A percentile compares a stretch with the other conserved stretches of the same genome.
Conservation (phyloP, 2,888 invertebrate genomes). For the Frankliniella intonsa region DNA sequence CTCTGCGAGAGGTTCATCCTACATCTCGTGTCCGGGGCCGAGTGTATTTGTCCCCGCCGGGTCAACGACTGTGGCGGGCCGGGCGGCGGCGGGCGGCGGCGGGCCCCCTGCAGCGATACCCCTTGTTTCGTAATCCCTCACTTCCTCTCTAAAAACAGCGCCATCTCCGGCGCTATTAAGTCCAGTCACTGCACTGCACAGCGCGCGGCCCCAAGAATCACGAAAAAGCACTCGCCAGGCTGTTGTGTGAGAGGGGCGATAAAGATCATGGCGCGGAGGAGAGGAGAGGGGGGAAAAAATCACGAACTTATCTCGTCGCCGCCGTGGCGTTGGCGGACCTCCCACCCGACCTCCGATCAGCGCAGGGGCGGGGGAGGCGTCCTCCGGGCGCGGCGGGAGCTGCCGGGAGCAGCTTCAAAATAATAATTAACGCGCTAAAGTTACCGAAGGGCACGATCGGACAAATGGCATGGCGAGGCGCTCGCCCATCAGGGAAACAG, state of each 20-base stretch:
- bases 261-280: neutral
- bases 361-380: neutral
- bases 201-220: neutral
- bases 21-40: too few relatives aligned
- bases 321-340: neutral
- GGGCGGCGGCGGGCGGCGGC: neutral
- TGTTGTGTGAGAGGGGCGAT: neutral
- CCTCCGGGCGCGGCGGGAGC: too few relatives aligned
- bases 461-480: too few relatives aligned
- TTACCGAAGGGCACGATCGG: too few relatives aligned
- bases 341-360: neutral
- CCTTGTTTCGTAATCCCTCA: neutral
- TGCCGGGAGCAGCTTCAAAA: too few relatives aligned
- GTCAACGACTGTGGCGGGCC: neutral
- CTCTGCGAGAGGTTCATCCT: too few relatives aligned
- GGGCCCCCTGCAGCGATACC: neutral
- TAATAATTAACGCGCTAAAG: too few relatives aligned
- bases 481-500: too few relatives aligned
- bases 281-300: conserved; percentile 7
- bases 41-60: neutral
- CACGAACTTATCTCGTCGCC: neutral
- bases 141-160: conserved; percentile 21
- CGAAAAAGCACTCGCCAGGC: neutral
- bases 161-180: conserved; percentile 15
- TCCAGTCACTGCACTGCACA: neutral